Evolutionary conservation across 2,888 invertebrate species (phyloP).

Genomic region (Watsonalla binaria): DNA sequence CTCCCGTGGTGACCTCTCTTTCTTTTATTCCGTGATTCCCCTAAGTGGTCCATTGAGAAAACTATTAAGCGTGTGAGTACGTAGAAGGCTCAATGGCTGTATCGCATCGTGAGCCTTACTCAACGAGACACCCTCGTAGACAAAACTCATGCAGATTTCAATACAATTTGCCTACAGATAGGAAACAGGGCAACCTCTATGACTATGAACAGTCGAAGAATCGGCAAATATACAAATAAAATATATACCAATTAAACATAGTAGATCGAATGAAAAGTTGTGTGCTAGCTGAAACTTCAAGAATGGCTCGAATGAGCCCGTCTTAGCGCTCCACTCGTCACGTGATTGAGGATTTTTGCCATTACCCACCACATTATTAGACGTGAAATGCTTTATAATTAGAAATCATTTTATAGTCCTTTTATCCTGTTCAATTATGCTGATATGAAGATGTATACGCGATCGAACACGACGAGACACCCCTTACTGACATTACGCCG

Average conservation of each 20-base stretch:
- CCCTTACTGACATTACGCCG: too few relatives aligned
- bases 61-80: not conserved
- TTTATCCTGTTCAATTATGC: too few relatives aligned
- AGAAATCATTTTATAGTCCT: not conserved
- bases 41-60: not conserved
- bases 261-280: too few relatives aligned
- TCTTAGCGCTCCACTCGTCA: constrained; percentile 2
- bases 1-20: too few relatives aligned
- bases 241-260: too few relatives aligned
- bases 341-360: constrained; percentile 6
- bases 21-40: too few relatives aligned
- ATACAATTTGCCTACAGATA: constrained; percentile 38
- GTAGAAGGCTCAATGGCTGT: constrained; percentile 6
- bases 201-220: constrained; percentile 9
- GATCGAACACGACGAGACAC: too few relatives aligned
- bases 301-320: constrained; percentile 1
- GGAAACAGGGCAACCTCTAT: constrained; percentile 5
- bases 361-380: not conserved
- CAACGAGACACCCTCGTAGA: constrained; percentile 25
- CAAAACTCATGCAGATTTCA: constrained; percentile 38
- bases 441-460: too few relatives aligned
- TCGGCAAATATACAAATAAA: too few relatives aligned
- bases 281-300: not conserved
- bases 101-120: constrained; percentile 24
- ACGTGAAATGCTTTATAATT: not conserved